Conservation (phyloP, 1,140 invertebrate genomes). For the Ceratina calcarata region DNA sequence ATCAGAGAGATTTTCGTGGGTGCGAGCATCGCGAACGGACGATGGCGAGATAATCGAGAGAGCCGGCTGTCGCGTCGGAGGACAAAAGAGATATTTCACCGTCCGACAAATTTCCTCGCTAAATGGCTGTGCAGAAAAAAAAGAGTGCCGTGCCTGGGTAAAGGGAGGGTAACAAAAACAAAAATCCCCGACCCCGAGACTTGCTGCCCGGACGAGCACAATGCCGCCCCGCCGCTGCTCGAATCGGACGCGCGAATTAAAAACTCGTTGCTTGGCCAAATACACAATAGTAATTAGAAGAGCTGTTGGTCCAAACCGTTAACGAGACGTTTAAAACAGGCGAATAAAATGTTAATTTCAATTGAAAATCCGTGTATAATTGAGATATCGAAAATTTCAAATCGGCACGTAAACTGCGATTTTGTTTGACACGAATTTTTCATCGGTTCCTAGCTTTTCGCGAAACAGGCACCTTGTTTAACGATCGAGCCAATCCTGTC, state of each 20-base stretch:
- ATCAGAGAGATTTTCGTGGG: slow-evolving; percentile 44
- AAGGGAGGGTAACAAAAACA: slow-evolving; percentile 9
- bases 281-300: slow-evolving; percentile 51
- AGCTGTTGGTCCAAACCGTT: slow-evolving; percentile 26
- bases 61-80: slow-evolving; percentile 58
- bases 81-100: slow-evolving; percentile 66
- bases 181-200: slow-evolving; percentile 8
- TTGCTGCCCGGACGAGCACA: background rate
- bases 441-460: too few relatives aligned
- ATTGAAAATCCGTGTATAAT: too few relatives aligned
- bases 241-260: slow-evolving; percentile 59
- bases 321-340: slow-evolving; percentile 19
- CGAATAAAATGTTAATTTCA: too few relatives aligned
- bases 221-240: slow-evolving; percentile 33
- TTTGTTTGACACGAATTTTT: too few relatives aligned
- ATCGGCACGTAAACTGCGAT: too few relatives aligned
- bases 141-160: background rate
- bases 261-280: slow-evolving; percentile 51
- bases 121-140: slow-evolving; percentile 50
- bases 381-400: too few relatives aligned
- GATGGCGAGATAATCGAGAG: slow-evolving; percentile 64
- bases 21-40: slow-evolving; percentile 29
- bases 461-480: too few relatives aligned
- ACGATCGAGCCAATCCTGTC: too few relatives aligned
- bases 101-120: slow-evolving; percentile 65